Conservation (phyloP, 2,113 vertebrate genomes). For the Nesoenas mayeri region DNA sequence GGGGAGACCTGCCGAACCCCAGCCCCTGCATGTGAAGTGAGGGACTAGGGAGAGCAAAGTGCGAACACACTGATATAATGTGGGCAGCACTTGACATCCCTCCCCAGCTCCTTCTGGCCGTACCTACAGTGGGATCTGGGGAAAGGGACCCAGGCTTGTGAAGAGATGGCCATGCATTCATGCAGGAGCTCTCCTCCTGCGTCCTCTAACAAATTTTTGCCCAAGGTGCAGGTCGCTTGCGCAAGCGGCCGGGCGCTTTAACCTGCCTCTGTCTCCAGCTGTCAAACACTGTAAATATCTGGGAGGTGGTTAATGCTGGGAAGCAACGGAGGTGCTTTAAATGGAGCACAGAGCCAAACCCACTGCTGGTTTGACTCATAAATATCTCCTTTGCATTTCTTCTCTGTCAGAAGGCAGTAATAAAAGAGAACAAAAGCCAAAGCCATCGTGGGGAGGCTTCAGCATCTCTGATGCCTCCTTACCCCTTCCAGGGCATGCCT, state of each 20-base stretch:
- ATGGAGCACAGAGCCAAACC: constrained; percentile 30
- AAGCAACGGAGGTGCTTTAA: constrained; percentile 8
- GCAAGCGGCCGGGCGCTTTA: not conserved
- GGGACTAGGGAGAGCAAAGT: not conserved
- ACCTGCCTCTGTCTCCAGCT: constrained; percentile 11
- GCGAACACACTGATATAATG: not conserved
- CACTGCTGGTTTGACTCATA: not conserved
- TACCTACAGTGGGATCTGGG: not conserved
- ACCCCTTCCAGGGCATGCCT: not conserved
- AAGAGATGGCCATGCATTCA: not conserved
- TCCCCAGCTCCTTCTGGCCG: not conserved
- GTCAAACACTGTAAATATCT: constrained; percentile 47
- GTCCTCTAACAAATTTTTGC: not conserved
- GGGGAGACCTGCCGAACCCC: not conserved
- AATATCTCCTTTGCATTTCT: constrained; percentile 38
- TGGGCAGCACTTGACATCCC: not conserved
- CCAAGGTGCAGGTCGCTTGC: not conserved
- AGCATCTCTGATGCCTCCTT: not conserved
- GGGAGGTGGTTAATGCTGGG: not conserved
- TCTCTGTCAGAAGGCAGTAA: not conserved
- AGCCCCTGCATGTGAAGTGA: accelerated
- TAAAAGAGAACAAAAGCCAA: constrained; percentile 14
- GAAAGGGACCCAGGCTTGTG: not conserved
- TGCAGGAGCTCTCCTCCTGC: not conserved
- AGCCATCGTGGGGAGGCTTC: not conserved